Evolutionary conservation across 37 sponge, comb jelly and placozoan species (phyloP).

Genomic region (Spongilla lacustris): DNA sequence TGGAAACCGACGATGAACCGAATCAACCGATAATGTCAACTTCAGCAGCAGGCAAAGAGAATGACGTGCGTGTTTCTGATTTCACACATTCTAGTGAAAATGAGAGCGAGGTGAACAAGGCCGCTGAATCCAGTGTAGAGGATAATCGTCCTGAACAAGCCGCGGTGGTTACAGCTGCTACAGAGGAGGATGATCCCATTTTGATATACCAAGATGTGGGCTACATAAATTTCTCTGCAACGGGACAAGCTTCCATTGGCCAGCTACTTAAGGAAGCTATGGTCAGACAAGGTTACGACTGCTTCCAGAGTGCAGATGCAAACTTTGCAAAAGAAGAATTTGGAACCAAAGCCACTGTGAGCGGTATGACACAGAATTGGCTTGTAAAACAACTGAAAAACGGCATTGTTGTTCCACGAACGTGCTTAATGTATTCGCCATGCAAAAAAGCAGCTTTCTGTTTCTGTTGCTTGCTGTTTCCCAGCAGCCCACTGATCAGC

Average conservation of each 20-base stretch:
- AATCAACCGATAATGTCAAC: not conserved
- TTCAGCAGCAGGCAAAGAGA: too few species aligned
- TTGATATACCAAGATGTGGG: not conserved
- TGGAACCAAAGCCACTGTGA: not conserved
- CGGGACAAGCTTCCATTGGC: not conserved
- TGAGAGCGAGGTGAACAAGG: not conserved
- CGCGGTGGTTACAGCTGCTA: not conserved
- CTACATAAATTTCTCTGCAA: not conserved
- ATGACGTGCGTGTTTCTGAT: too few species aligned
- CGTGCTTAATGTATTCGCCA: not conserved
- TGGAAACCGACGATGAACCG: not conserved
- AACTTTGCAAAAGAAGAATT: not conserved
- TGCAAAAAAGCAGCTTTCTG: not conserved
- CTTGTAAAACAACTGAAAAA: not conserved
- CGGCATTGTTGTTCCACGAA: not conserved
- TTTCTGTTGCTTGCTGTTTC: not conserved
- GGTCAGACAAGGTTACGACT: constrained; percentile 1
- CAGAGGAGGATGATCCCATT: not conserved
- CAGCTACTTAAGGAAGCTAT: constrained; percentile 1
- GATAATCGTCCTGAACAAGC: not conserved
- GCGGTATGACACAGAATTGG: not conserved
- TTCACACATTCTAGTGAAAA: not conserved
- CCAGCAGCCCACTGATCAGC: not conserved
- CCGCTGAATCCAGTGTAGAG: not conserved
- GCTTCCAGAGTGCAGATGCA: not conserved